phyloP scores from a whole-genome alignment of 1,140 invertebrate genomes.

The Sipha flava region DNA sequence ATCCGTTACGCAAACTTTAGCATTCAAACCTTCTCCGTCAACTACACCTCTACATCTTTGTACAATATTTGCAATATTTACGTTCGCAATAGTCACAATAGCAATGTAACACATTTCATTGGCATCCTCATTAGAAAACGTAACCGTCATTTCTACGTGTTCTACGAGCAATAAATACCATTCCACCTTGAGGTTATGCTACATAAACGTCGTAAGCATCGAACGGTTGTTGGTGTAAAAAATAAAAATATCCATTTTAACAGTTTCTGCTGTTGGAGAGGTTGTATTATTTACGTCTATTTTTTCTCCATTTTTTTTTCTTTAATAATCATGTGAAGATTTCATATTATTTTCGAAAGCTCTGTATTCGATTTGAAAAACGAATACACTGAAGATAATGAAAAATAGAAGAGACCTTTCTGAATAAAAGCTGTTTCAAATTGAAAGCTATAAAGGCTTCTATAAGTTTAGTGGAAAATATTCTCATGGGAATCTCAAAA shows the following conservation, averaged over 20 bases:
- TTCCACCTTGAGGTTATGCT: too few species aligned
- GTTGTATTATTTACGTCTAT: not conserved
- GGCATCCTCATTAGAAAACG: too few species aligned
- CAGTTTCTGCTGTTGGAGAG: not conserved
- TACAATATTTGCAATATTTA: too few species aligned
- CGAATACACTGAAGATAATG: not conserved
- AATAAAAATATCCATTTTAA: not conserved
- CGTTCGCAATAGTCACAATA: too few species aligned
- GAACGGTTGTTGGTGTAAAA: too few species aligned
- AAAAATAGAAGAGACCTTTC: not conserved
- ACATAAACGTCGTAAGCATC: too few species aligned
- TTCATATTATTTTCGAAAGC: not conserved
- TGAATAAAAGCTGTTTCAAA: not conserved
- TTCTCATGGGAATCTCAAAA: not conserved
- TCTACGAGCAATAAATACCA: too few species aligned
- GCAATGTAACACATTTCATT: too few species aligned
- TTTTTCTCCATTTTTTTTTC: not conserved
- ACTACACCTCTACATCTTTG: too few species aligned
- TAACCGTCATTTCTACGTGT: too few species aligned
- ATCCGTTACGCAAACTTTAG: too few species aligned
- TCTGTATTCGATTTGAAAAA: not conserved
- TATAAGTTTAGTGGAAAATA: not conserved
- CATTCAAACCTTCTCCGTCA: too few species aligned
- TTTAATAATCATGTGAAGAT: not conserved
- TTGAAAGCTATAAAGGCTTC: not conserved